Evolutionary conservation across 64 coral and sea anemone species (phyloP).

Genomic region (Porites lutea): DNA sequence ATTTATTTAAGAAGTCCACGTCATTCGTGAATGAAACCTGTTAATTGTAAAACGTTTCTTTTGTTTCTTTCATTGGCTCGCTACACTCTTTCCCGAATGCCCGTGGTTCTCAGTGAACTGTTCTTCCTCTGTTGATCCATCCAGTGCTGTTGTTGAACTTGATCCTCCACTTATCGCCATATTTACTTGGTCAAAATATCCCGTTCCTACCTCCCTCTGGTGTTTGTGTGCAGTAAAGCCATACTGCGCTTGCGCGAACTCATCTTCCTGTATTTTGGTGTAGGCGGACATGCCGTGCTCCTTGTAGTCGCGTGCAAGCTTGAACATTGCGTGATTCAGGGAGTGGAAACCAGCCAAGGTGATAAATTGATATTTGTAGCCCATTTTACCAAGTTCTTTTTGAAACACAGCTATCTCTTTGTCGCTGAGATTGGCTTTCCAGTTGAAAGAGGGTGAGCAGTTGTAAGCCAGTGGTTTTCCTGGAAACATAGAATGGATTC

Average conservation of each 20-base stretch:
- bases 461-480: constrained; percentile 91
- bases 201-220: constrained; percentile 85
- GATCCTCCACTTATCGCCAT: constrained; percentile 87
- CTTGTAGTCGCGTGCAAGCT: constrained; percentile 83
- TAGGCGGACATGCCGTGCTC: constrained; percentile 82
- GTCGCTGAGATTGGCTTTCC: constrained; percentile 89
- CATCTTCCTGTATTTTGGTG: constrained; percentile 88
- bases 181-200: constrained; percentile 83
- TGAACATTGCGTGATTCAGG: constrained; percentile 91
- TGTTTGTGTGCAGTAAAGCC: constrained; percentile 92
- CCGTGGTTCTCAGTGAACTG: constrained; percentile 48
- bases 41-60: too few relatives aligned
- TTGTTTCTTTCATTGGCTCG: neutral
- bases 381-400: constrained; percentile 80
- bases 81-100: neutral
- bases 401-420: constrained; percentile 81
- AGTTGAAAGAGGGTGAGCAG: constrained; percentile 94
- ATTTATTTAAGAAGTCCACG: too few relatives aligned
- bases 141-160: constrained; percentile 82
- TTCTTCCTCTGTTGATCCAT: constrained; percentile 85
- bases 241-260: constrained; percentile 78
- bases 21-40: too few relatives aligned
- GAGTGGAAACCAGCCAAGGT: constrained; percentile 89
- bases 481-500: constrained; percentile 82
- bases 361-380: constrained; percentile 88